phyloP scores from a whole-genome alignment of 35 echinoderm and acorn worm species.

The Stichopus chloronotus region DNA sequence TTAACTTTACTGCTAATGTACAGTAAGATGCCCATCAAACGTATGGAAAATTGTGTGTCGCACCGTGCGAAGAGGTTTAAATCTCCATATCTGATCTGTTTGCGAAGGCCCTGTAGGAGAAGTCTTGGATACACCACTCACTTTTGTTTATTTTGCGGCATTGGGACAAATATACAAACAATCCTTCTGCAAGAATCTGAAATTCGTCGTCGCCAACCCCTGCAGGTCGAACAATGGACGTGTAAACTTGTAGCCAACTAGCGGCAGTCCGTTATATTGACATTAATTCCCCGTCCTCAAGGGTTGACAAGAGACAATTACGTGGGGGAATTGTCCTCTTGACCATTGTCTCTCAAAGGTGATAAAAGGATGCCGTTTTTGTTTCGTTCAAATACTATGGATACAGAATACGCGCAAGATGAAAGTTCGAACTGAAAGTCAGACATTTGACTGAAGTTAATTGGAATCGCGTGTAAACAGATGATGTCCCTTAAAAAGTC shows the following conservation, averaged over 20 bases:
- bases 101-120: neutral
- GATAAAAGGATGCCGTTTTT: slow-evolving; percentile 21
- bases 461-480: neutral
- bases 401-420: too few relatives aligned
- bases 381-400: neutral
- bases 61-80: too few relatives aligned
- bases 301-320: neutral
- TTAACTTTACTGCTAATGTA: too few relatives aligned
- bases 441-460: neutral
- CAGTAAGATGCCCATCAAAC: too few relatives aligned
- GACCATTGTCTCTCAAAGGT: neutral
- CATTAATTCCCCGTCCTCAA: slow-evolving; percentile 2
- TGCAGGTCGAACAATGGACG: neutral
- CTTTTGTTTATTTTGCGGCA: neutral
- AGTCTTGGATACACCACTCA: too few relatives aligned
- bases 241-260: neutral
- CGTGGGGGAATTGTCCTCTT: neutral
- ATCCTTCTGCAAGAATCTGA: neutral
- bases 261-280: slow-evolving; percentile 6
- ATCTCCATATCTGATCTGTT: neutral
- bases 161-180: neutral
- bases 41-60: too few relatives aligned
- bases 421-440: neutral
- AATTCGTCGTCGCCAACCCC: neutral
- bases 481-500: too few relatives aligned